Base-by-base conservation (phyloP, 2,888 invertebrate genomes). In the Pharmacophagus antenor region DNA sequence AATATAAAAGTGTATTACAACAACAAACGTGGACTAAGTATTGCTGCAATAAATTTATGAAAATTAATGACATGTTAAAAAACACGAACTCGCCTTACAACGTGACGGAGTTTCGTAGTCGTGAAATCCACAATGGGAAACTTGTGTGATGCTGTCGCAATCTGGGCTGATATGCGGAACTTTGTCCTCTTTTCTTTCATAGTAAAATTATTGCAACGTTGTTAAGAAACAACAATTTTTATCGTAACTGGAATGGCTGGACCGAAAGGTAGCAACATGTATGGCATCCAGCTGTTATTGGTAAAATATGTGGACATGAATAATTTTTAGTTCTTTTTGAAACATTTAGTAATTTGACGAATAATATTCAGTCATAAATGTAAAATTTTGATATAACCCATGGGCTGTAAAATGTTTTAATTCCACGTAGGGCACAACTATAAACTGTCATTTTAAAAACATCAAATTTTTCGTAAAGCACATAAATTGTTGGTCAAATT, bases 41-140 rank as follows among this genome's bases (percentile, higher is more conserved):
- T 37, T 37, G 6, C n/a, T n/a, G 17, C 42, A 44, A 18, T 20
- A 44, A n/a, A 18, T 42, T 15, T 42, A 17, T 18, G 17, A 18
- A 18, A 18, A 44, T 44, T 44, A 44, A 44, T 44, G 18, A n/a
- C 18, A 44, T 8, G 18, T 44, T 44, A 44, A 25, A 48, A 41
- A 17, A 48, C 5, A 48, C 25, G 17, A 20, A 49, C 23, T 23
- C 15, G 41, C 37, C 41, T 52, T n/a, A 18, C 21, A 52, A 54
- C 42, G 53, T 31, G 37, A 25, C 25, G 47, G 47, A 42, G 41
- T 25, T 23, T 25, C 58, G 41, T 17, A n/a, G 21, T 49, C 49
- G 49, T 46, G 54, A 49, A 42, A 21, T 54, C 17, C 25, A 23
- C 31, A 49, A 55, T 49, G 59, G n/a, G 59, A 55, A 60, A 55